These are phyloP conservation scores for Colistium nudipinnis DNA, from an alignment of 2,113 vertebrate species.

Conservation along the genomic window DNA sequence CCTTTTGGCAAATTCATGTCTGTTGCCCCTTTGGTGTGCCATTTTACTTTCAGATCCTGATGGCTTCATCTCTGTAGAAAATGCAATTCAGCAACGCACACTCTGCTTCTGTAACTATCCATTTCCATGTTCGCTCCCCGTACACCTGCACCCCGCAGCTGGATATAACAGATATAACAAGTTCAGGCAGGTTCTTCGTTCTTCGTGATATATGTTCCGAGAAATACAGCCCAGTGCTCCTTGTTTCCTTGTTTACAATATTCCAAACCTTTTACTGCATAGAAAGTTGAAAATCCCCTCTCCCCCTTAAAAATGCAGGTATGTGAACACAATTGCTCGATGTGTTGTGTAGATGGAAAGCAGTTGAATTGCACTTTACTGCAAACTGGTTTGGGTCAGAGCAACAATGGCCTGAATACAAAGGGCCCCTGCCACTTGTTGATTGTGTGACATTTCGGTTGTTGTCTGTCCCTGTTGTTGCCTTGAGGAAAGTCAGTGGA, in stretches of 20 bases:
- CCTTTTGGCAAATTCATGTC: not conserved
- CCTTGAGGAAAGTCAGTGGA: slow-evolving; percentile 8
- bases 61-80: not conserved
- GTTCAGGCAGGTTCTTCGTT: not conserved
- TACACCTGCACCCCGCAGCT: not conserved
- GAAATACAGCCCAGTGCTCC: not conserved
- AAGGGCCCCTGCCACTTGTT: not conserved
- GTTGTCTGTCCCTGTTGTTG: slow-evolving; percentile 1
- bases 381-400: not conserved
- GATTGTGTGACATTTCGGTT: slow-evolving; percentile 24
- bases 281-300: not conserved
- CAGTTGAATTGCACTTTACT: slow-evolving; percentile 16
- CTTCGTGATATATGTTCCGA: not conserved
- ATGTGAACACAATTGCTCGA: not conserved
- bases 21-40: not conserved
- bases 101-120: not conserved
- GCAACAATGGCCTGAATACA: not conserved
- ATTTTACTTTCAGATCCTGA: not conserved
- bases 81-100: not conserved
- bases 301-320: not conserved
- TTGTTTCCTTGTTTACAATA: too few species aligned
- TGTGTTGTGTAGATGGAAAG: too few species aligned
- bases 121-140: not conserved
- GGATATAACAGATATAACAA: slow-evolving; percentile 13
- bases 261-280: too few species aligned